Conservation (phyloP, 2,888 invertebrate genomes). For the Polymixis flavicincta region DNA sequence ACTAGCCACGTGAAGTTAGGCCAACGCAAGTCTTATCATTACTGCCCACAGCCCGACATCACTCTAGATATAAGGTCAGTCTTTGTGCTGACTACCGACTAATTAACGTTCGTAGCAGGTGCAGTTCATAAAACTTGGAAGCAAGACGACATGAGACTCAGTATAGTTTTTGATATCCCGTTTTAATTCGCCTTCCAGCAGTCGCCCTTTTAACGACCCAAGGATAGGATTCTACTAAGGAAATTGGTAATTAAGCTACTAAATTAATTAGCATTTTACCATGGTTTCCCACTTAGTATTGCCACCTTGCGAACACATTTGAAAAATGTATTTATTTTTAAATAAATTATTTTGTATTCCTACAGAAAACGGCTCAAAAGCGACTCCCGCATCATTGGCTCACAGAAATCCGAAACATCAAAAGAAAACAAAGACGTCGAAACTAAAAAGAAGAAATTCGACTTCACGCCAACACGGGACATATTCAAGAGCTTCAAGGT, state of each 20-base stretch:
- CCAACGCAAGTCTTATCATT: not conserved
- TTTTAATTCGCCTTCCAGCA: not conserved
- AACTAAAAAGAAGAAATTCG: slow-evolving; percentile 88
- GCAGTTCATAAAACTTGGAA: too few relatives aligned
- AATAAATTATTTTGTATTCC: not conserved
- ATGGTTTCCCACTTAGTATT: not conserved
- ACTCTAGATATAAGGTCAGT: not conserved
- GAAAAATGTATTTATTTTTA: not conserved
- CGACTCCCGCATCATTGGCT: slow-evolving; percentile 83
- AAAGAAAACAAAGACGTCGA: slow-evolving; percentile 84
- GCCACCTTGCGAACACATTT: too few relatives aligned
- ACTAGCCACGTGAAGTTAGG: not conserved
- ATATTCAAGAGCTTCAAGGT: slow-evolving; percentile 88
- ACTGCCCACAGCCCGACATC: not conserved
- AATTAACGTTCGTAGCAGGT: too few relatives aligned
- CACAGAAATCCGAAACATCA: slow-evolving; percentile 82
- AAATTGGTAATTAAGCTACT: too few relatives aligned
- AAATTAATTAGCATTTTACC: too few relatives aligned
- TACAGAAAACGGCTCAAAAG: slow-evolving; percentile 88
- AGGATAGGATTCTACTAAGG: too few relatives aligned
- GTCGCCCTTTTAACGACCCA: not conserved
- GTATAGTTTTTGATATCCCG: not conserved
- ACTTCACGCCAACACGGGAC: slow-evolving; percentile 87
- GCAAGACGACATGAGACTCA: not conserved
- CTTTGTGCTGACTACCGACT: too few relatives aligned